phyloP scores from a whole-genome alignment of 2,797 vertebrate species.

The Manis javanica region DNA sequence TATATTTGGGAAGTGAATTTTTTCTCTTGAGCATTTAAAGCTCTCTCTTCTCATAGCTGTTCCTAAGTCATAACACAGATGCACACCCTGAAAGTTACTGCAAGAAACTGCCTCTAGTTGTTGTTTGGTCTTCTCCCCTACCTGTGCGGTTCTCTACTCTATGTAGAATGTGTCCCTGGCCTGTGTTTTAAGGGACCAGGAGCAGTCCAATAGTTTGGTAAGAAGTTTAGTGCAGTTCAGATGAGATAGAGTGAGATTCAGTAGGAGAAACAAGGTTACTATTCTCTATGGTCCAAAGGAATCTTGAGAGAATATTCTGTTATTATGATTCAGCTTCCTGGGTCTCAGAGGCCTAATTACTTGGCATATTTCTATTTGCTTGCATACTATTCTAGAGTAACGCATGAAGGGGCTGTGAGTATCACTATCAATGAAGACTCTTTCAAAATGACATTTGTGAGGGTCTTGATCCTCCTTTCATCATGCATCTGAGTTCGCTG shows the following conservation, averaged over 20 bases:
- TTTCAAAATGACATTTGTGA: constrained; percentile 55
- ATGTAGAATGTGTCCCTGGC: background rate
- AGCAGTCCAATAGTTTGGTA: background rate
- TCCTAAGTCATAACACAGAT: constrained; percentile 29
- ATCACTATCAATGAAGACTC: constrained; percentile 43
- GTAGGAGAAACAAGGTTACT: background rate
- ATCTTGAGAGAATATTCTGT: background rate
- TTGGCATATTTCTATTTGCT: background rate
- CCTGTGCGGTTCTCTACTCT: background rate
- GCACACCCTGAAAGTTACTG: constrained; percentile 28
- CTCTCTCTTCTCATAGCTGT: background rate
- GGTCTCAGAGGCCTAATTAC: background rate
- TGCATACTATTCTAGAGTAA: constrained; percentile 39
- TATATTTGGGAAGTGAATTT: background rate
- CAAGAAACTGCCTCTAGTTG: constrained; percentile 13
- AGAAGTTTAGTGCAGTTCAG: background rate
- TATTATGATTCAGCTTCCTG: background rate
- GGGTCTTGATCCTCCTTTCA: background rate
- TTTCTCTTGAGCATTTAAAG: background rate
- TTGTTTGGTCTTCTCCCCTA: background rate
- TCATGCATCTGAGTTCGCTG: background rate
- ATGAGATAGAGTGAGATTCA: constrained; percentile 21
- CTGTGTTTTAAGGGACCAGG: background rate
- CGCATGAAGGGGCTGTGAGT: background rate
- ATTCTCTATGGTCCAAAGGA: background rate